phyloP scores from a whole-genome alignment of 1,140 invertebrate species.

The Drosophila pandora region DNA sequence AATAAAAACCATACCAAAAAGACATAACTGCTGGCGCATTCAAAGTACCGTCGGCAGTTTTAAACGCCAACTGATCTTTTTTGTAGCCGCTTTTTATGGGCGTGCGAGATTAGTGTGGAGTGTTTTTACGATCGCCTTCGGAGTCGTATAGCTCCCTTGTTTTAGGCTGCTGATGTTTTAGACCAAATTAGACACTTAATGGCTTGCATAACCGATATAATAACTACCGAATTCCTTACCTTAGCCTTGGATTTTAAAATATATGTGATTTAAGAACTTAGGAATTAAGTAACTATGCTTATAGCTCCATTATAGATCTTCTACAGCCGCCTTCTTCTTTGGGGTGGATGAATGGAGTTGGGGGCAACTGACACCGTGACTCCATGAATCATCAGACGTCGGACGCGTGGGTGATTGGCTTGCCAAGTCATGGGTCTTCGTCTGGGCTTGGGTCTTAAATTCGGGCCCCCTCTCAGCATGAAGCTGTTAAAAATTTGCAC shows the following conservation, averaged over 20 bases:
- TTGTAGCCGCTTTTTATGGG: slow-evolving; percentile 72
- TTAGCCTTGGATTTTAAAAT: no score
- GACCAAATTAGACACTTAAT: slow-evolving; percentile 4
- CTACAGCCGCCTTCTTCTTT: background rate
- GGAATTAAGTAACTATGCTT: no score
- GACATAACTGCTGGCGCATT: slow-evolving; percentile 39
- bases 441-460: background rate
- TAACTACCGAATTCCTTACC: slow-evolving; percentile 23
- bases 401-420: slow-evolving; percentile 56
- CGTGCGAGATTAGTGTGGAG: slow-evolving; percentile 60
- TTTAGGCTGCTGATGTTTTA: background rate
- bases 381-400: slow-evolving; percentile 63
- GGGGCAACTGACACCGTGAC: slow-evolving; percentile 52
- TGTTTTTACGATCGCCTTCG: slow-evolving; percentile 57
- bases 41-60: slow-evolving; percentile 65
- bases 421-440: slow-evolving; percentile 12
- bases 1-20: slow-evolving; percentile 30
- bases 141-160: background rate
- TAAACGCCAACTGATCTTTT: slow-evolving; percentile 43
- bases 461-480: slow-evolving; percentile 52
- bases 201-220: slow-evolving; percentile 41
- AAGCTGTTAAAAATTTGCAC: slow-evolving; percentile 76
- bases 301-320: no score
- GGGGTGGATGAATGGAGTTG: slow-evolving; percentile 9
- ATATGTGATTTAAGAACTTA: no score